Base-by-base conservation (phyloP, 2,797 vertebrate genomes). In the Channa striata region DNA sequence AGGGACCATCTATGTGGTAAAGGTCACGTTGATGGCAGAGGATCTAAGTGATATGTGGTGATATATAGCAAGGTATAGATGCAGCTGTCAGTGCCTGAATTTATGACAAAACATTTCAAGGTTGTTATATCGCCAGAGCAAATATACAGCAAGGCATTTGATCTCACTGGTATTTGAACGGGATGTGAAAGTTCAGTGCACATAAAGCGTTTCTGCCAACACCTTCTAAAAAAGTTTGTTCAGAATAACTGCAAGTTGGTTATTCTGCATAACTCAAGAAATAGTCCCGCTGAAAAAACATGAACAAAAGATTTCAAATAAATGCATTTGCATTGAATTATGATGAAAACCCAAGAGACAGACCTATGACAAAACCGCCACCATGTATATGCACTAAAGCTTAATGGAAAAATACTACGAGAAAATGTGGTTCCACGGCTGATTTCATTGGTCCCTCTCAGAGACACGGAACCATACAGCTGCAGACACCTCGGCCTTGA, bases 1-100 rank as follows among this genome's bases (percentile, higher is more conserved):
- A 87, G 80, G 73, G 72, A 49, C 74, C 78, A 77, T 91, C 78
- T 89, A 79, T 88, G 87, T 88, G 87, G 60, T 78, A 86, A 87
- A 84, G 78, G 72, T 74, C 53, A 74, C 14, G 9, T n/a, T 34
- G 4, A 23, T 33, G 56, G 49, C 40, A 14, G 73, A 52, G 54
- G 52, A 47, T 49, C 30, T 47, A 7, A 60, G 57, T 52, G 84
- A 74, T 37, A 4, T 25, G 36, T 8, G 78, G 50, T 82, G 85
- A 91, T 84, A 11, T 67, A 88, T 17, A 6, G 56, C n/a, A 3
- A 34, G 1, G 62, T 14, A 37, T 40, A 58, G 61, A 51, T 14
- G 67, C 71, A 21, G 44, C 64, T 72, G 78, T 70, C 75, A 33
- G 39, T 2, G 17, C 23, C 4, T 33, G 47, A 54, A 76, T 82